phyloP scores from a whole-genome alignment of 23 tunicate genomes.

The Ascidia mentula region DNA sequence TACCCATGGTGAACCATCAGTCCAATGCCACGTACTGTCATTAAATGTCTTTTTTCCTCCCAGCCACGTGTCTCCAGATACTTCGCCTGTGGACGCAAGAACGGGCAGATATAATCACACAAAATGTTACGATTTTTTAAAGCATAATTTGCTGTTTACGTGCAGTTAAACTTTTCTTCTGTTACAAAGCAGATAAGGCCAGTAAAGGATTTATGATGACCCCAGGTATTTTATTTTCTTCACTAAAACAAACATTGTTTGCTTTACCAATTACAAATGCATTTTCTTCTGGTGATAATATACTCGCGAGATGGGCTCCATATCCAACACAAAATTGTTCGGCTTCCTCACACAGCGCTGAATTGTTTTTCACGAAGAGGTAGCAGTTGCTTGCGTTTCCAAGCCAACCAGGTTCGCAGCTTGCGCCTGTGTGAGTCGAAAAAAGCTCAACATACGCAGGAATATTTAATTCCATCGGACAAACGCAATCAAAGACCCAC shows the following conservation, averaged over 20 bases:
- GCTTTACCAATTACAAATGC: constrained; percentile 67
- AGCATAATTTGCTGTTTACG: no score
- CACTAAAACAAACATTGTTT: no score
- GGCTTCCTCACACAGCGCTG: constrained; percentile 35
- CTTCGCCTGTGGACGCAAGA: constrained; percentile 73
- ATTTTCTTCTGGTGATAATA: constrained; percentile 66
- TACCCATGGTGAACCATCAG: constrained; percentile 78
- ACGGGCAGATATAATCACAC: no score
- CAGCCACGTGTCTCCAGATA: constrained; percentile 54
- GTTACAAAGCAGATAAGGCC: no score
- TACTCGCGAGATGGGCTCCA: constrained; percentile 69
- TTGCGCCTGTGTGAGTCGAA: no score
- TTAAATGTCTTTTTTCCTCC: constrained; percentile 49
- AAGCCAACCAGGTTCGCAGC: constrained; percentile 88
- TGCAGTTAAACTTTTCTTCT: no score
- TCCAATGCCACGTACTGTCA: constrained; percentile 47
- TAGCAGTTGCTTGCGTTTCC: constrained; percentile 57
- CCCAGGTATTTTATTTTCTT: no score
- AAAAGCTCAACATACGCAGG: no score
- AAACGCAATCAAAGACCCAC: no score
- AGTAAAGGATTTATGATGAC: no score
- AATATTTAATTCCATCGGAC: no score
- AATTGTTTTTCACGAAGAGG: constrained; percentile 36
- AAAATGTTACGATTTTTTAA: no score
- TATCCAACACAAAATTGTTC: constrained; percentile 28